phyloP scores from a whole-genome alignment of 2,888 invertebrate genomes.

The Hyposoter dolosus region DNA sequence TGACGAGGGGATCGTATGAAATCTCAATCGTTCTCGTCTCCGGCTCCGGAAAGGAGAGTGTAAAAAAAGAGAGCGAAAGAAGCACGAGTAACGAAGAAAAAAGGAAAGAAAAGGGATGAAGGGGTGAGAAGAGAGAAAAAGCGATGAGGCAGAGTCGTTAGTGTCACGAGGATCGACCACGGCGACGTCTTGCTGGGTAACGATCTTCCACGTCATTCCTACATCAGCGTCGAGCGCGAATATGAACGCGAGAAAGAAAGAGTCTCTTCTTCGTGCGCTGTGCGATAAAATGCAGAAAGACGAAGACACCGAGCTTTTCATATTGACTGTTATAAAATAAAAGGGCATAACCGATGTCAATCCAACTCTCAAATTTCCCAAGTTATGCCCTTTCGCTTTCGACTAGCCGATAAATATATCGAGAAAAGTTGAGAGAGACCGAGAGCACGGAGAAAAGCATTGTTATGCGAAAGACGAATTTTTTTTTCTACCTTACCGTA shows the following conservation, averaged over 20 bases:
- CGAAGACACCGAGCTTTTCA: background rate
- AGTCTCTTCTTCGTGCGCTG: slow-evolving; percentile 16
- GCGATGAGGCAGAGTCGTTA: slow-evolving; percentile 62
- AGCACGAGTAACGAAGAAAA: slow-evolving; percentile 35
- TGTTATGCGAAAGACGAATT: slow-evolving; percentile 63
- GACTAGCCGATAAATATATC: slow-evolving; percentile 1
- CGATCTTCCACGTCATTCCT: slow-evolving; percentile 69
- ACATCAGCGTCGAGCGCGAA: slow-evolving; percentile 63
- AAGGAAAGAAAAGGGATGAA: slow-evolving; percentile 8
- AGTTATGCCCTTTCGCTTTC: slow-evolving; percentile 22
- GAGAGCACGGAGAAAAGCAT: slow-evolving; percentile 56
- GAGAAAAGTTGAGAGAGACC: slow-evolving; percentile 26
- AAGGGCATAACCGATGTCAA: slow-evolving; percentile 17
- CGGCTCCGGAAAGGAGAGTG: slow-evolving; percentile 25
- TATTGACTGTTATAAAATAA: slow-evolving; percentile 27
- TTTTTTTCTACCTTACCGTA: slow-evolving; percentile 43
- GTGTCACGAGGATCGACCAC: slow-evolving; percentile 60
- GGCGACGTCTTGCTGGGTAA: slow-evolving; percentile 65
- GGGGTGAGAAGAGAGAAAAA: slow-evolving; percentile 39
- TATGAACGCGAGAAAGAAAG: slow-evolving; percentile 33
- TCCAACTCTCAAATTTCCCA: background rate
- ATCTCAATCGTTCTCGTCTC: slow-evolving; percentile 62
- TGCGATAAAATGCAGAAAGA: slow-evolving; percentile 42
- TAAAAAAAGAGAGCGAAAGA: slow-evolving; percentile 28
- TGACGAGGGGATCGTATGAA: slow-evolving; percentile 61